Conservation (phyloP, 2,113 vertebrate species). For the Lepus timidus region DNA sequence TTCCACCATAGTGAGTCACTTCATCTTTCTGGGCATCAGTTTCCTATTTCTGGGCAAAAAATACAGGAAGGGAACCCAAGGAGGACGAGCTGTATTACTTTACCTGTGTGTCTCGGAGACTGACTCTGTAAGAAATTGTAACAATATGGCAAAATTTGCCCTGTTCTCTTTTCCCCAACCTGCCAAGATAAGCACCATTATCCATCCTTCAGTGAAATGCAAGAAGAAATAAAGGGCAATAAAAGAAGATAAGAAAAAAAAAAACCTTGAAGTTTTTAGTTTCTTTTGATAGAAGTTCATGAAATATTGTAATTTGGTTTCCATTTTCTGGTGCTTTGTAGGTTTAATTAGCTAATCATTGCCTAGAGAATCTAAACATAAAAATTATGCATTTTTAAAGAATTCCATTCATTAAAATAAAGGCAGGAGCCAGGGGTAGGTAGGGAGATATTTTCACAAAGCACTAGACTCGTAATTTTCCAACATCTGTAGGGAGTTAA, state of each 20-base stretch:
- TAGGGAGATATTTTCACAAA: constrained; percentile 64
- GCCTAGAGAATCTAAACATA: neutral
- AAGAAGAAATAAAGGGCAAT: neutral
- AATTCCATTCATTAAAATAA: constrained; percentile 72
- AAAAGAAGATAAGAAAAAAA: neutral
- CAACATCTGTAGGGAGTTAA: constrained; percentile 74
- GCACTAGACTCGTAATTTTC: constrained; percentile 67
- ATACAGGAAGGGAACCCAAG: neutral
- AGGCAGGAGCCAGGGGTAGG: constrained; percentile 8
- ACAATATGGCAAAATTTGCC: neutral
- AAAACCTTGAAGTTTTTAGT: neutral
- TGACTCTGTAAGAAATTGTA: neutral
- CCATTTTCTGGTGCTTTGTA: constrained; percentile 31
- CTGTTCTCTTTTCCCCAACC: neutral
- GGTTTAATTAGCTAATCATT: constrained; percentile 29
- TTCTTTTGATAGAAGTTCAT: constrained; percentile 15
- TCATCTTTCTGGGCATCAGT: neutral
- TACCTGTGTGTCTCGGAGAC: neutral
- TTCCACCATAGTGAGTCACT: neutral
- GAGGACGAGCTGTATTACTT: neutral
- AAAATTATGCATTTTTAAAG: constrained; percentile 44
- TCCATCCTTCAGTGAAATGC: neutral
- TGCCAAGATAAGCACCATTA: neutral
- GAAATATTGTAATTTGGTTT: neutral
- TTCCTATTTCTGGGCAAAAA: neutral